Base-by-base conservation (phyloP, 2,888 invertebrate genomes). In the Autographa pulchrina region DNA sequence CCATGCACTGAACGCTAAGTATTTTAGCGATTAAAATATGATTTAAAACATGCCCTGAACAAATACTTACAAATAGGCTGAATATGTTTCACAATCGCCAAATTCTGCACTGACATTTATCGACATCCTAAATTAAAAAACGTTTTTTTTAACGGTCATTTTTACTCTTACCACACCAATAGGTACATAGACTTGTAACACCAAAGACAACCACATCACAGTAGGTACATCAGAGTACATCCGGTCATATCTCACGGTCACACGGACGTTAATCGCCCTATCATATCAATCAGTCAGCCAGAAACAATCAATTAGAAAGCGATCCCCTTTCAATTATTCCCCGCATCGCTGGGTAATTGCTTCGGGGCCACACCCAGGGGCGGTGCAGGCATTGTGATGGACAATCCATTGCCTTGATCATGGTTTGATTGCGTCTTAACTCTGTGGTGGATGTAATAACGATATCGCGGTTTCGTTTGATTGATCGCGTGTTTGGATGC, bases 301-400 rank as follows among this genome's bases (percentile, higher is more conserved):
- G 93, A 93, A 92, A 93, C 94, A 94, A 94, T 94, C 94, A 94
- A 94, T 94, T 94, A 94, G 92, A 91, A 88, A 85, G 75, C 90
- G 91, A 93, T 91, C 93, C 94, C 94, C 93, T 92, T 94, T 94
- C 94, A 94, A 94, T 94, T 94, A 93, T 90, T 88, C 87, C 83
- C 87, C 88, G 90, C 90, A 91, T 90, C 92, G 90, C 89, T 86
- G 78, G 88, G 90, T 93, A 93, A 93, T 93, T 93, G 93, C 90
- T 90, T 91, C 81, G 81, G 78, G 80, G 86, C 86, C 81, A 88
- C 89, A 83, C 89, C 88, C 86, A 85, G 79, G 82, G 83, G 80
- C 83, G 89, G 77, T 58, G 31, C 73, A 18, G 87, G 87, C 79
- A 86, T 84, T 81, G 77, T 80, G 75, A 76, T 78, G 77, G 85